Evolutionary conservation across 2,888 invertebrate genomes (phyloP), one percentile per base, ranked within the genome.

Genomic region (Eristalinus aeneus): DNA sequence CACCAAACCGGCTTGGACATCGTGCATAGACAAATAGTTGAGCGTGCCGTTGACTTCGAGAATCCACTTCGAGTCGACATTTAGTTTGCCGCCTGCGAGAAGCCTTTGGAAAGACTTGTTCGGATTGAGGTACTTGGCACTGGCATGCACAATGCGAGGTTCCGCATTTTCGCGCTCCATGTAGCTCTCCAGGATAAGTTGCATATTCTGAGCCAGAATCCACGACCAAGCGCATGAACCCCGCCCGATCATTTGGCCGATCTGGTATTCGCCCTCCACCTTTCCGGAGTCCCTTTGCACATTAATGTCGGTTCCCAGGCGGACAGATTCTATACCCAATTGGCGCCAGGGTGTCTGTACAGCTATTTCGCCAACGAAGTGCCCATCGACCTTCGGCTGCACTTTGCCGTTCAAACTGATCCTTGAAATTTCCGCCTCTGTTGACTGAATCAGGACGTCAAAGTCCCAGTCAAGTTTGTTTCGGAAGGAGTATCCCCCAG

Each of bases 11-110:
- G 93, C 92, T 60, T 93, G 92, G 27, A 94, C 90, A 16, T 92
- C 92, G 76, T 91, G 90, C 0, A 88, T n/a, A 0, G 91, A 91
- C 4, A 88, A 85, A 63, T 82, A 91, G 22, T 88, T 89, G 36
- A 91, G 34, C 1, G 93, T 94, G 20, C 93, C 91, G 87, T 94
- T 94, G 0, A 93, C 91, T 10, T 92, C 94, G 6, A 94, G 90
- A 91, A 93, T 93, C 95, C 95, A 95, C 22, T 92, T 89, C 1
- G 91, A 93, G 89, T 95, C 94, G 6, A 95, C 92, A 88, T 94
- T 93, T 3, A 95, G 89, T 76, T 94, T 93, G 6, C 94, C 94
- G 0, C 95, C 95, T 0, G 93, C 87, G 46, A 93, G 91, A 2
- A 95, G 64, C 68, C 93, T 91, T 22, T 93, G 91, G 83, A 93